Evolutionary conservation across 2,888 invertebrate genomes (phyloP), one percentile per base, ranked within the genome.

Genomic region (Eupithecia pulchellata): DNA sequence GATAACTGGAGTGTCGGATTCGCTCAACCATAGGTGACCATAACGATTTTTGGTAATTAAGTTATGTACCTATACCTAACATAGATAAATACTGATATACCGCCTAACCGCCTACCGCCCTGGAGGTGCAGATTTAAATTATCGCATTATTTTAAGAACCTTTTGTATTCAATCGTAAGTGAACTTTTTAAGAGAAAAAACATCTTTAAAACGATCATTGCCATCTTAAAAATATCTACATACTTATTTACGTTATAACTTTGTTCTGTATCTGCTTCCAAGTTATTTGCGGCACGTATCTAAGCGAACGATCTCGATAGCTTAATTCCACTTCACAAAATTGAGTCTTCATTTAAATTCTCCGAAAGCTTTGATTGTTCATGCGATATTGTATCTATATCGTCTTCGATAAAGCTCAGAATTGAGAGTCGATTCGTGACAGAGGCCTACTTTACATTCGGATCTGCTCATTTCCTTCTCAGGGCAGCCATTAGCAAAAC

Each of bases 401-500:
- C 42, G 14, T 30, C 4, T 20, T 3, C 4, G 5, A 61, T 64
- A 64, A 30, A 67, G 65, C 30, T 57, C 34, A 58, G 57, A 25
- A 63, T 66, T 62, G 57, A 25, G 34, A 47, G 42, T 27, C 29
- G 14, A 58, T 57, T 57, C 32, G 42, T 47, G 42, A 47, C 13
- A n/a, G 13, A 52, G n/a, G 20, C 62, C 61, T 42, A n/a, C 9
- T 73, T 55, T 68, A 68, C 78, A 81, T 79, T 81, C 72, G 79
- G 81, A 81, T 81, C 81, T 82, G 68, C 72, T 88, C 85, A 88
- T 88, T 88, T 87, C 88, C 89, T 86, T 81, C 82, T 81, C 75
- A 81, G 77, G 80, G 73, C 81, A 76, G 83, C 91, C 90, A 91
- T 91, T 91, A 91, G 87, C 85, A 88, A 84, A 79, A 86, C 89